A percentile compares a stretch with the other conserved stretches of the same genome.
phyloP scores from a whole-genome alignment of 2,113 vertebrate species.

The Austrofundulus limnaeus region DNA sequence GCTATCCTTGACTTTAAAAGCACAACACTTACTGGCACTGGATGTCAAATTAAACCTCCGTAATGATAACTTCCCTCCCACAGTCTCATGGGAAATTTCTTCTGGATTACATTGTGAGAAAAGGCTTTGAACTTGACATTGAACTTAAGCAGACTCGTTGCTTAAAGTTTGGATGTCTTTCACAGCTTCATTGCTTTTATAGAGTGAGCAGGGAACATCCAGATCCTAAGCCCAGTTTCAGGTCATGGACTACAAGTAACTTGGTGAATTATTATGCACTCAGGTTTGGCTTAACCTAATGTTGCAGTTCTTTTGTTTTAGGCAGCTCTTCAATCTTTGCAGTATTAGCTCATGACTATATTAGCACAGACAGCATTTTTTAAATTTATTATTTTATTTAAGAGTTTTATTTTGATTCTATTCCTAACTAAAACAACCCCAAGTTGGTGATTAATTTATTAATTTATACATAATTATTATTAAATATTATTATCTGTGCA shows the following conservation, averaged over 20 bases:
- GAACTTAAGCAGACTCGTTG: constrained; percentile 78
- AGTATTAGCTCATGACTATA: no score
- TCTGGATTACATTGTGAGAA: constrained; percentile 77
- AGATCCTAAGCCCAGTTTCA: constrained; percentile 37
- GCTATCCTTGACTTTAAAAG: constrained; percentile 77
- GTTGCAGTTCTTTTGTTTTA: not conserved
- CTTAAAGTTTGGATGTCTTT: constrained; percentile 63
- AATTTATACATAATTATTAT: no score
- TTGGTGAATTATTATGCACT: constrained; percentile 17
- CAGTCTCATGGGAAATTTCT: constrained; percentile 77
- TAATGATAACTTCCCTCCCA: constrained; percentile 77
- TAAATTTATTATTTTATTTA: no score
- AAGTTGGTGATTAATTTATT: no score
- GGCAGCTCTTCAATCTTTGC: not conserved
- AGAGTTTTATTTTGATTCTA: no score
- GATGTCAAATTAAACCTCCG: constrained; percentile 79
- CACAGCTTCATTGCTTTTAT: constrained; percentile 33
- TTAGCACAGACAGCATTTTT: no score
- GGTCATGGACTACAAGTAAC: constrained; percentile 16
- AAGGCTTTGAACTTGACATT: constrained; percentile 81
- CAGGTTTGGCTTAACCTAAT: not conserved
- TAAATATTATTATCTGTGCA: no score
- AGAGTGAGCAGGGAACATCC: constrained; percentile 25
- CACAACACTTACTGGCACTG: constrained; percentile 74
- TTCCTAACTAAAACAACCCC: no score